A percentile compares a stretch with the other conserved stretches of the same genome.
phyloP scores from a whole-genome alignment of 2,888 invertebrate genomes.

The Pachymerium ferrugineum region DNA sequence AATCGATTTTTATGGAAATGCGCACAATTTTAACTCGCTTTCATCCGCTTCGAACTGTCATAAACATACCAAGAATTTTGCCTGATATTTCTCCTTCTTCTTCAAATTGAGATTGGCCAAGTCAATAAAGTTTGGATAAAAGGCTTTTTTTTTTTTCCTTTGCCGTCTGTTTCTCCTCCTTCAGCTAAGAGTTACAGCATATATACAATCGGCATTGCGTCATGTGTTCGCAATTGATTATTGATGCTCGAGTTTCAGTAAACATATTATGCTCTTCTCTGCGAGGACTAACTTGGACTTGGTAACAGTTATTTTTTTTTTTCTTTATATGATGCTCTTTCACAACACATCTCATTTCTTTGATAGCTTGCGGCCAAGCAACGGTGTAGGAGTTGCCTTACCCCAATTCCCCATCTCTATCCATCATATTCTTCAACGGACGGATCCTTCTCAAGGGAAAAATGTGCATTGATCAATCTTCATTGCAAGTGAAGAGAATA shows the following conservation, averaged over 20 bases:
- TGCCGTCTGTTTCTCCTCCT: too few species aligned
- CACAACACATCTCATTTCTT: conserved; percentile 18
- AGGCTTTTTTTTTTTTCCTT: not conserved
- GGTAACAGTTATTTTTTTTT: not conserved
- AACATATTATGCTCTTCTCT: not conserved
- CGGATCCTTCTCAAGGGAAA: conserved; percentile 7
- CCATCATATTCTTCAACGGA: conserved; percentile 8
- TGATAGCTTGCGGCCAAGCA: conserved; percentile 21
- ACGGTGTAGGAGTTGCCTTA: not conserved
- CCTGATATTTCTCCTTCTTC: too few species aligned
- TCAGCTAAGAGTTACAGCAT: too few species aligned
- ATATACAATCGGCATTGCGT: not conserved
- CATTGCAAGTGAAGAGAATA: conserved; percentile 9
- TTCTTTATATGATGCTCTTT: not conserved
- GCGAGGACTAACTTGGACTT: not conserved
- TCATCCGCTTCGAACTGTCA: too few species aligned
- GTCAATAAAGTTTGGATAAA: too few species aligned
- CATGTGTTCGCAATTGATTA: not conserved
- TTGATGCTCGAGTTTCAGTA: not conserved
- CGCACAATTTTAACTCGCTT: too few species aligned
- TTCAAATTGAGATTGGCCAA: too few species aligned
- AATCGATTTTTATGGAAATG: not conserved
- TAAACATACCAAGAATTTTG: too few species aligned
- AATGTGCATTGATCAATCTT: conserved; percentile 25
- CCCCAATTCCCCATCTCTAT: not conserved